Evolutionary conservation across 2,113 vertebrate genomes (phyloP).

Genomic region (Zosterops borbonicus): DNA sequence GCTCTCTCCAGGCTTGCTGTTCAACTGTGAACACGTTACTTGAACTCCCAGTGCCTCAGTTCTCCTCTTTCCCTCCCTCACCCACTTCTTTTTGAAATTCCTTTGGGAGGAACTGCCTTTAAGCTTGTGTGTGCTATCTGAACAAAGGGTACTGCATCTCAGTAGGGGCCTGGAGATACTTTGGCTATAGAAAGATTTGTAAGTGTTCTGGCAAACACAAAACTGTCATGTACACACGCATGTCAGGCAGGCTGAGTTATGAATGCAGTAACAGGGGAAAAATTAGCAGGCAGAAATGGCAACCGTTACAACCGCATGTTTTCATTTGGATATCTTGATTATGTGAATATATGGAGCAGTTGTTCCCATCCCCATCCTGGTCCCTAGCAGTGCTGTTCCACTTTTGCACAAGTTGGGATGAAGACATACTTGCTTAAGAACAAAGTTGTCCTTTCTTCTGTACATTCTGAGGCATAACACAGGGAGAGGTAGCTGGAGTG

Average conservation of each 20-base stretch:
- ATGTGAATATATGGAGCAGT: neutral
- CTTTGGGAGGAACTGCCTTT: neutral
- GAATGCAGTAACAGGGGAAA: neutral
- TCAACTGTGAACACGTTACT: neutral
- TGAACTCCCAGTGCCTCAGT: slow-evolving; percentile 32
- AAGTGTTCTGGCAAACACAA: slow-evolving; percentile 10
- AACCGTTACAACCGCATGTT: neutral
- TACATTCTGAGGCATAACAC: neutral
- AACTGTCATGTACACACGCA: neutral
- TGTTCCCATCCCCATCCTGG: neutral
- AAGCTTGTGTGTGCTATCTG: neutral
- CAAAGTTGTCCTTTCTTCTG: neutral
- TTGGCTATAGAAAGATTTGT: neutral
- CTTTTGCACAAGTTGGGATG: neutral
- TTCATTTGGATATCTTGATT: slow-evolving; percentile 14
- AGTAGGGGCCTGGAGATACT: neutral
- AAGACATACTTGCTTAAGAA: neutral
- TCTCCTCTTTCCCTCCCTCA: neutral
- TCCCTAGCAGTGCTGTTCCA: neutral
- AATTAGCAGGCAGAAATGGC: slow-evolving; percentile 24
- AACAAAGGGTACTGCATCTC: neutral
- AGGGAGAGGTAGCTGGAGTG: neutral
- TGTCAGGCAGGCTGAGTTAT: slow-evolving; percentile 16
- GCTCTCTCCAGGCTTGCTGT: neutral
- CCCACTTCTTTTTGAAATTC: neutral